Conservation (phyloP, 2,113 vertebrate genomes). For the Peucedramus taeniatus region DNA sequence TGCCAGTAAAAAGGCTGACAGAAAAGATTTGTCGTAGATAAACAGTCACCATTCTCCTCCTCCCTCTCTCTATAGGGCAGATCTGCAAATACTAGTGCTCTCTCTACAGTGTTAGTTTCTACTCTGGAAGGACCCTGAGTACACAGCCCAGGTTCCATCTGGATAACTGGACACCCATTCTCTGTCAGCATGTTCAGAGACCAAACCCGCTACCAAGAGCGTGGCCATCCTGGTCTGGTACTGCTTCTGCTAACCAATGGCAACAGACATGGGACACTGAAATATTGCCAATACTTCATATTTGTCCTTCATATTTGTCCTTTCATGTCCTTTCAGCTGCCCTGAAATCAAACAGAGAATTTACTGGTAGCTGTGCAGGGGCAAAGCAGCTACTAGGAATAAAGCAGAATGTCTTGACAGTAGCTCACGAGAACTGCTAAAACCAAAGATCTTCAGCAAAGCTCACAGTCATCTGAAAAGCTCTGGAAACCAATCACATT, state of each 20-base stretch:
- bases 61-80: not conserved
- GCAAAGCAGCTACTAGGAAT: not conserved
- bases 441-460: not conserved
- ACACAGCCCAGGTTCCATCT: not conserved
- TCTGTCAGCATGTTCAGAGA: not conserved
- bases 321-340: not conserved
- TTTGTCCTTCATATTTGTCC: not conserved
- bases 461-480: not conserved
- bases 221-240: not conserved
- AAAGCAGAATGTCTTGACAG: not conserved
- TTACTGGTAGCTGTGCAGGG: not conserved
- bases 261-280: not conserved
- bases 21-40: not conserved
- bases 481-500: not conserved
- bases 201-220: rapidly evolving
- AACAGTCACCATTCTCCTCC: not conserved
- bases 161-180: not conserved
- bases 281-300: rapidly evolving
- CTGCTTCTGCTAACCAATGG: not conserved
- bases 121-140: not conserved
- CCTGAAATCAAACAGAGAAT: not conserved
- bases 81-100: not conserved
- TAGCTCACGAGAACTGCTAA: not conserved
- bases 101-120: not conserved
- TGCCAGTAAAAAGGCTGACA: not conserved